These are phyloP conservation scores for Nicator chloris DNA, from an alignment of 2,113 vertebrate genomes.

Conservation along the genomic window DNA sequence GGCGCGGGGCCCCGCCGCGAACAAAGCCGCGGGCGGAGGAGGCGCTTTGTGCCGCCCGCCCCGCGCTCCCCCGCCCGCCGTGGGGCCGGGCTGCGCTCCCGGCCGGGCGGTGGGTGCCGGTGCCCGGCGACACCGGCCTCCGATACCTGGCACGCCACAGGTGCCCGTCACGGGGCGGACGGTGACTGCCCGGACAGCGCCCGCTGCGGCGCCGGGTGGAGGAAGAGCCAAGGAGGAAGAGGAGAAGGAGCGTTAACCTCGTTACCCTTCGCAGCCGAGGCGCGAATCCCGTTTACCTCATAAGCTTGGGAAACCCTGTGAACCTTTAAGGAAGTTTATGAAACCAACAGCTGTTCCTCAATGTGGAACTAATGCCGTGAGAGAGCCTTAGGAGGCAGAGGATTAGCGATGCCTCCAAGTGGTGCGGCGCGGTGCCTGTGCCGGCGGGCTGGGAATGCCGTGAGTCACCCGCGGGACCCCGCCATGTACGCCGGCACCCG, in stretches of 20 bases:
- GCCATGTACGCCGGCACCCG: neutral
- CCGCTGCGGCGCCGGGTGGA: neutral
- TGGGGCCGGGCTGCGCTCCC: neutral
- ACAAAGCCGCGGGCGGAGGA: neutral
- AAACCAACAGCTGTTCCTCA: neutral
- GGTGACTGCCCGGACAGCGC: neutral
- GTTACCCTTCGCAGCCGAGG: neutral
- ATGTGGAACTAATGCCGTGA: neutral
- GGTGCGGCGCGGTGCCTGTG: neutral
- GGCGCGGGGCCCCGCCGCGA: neutral
- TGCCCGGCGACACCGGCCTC: slow-evolving; percentile 27
- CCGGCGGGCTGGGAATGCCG: rapidly evolving
- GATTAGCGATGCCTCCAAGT: neutral
- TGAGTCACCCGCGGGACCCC: neutral
- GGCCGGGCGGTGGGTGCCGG: neutral
- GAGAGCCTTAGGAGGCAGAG: neutral
- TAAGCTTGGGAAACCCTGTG: neutral
- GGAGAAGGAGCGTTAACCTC: neutral
- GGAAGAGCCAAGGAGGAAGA: neutral
- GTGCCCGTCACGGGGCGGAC: neutral
- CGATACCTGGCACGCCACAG: slow-evolving; percentile 40
- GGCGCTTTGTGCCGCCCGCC: neutral
- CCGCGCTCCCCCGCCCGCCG: neutral
- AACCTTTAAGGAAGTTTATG: neutral
- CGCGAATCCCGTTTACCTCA: neutral